phyloP scores from a whole-genome alignment of 2,113 vertebrate genomes.

The Sebastes fasciatus region DNA sequence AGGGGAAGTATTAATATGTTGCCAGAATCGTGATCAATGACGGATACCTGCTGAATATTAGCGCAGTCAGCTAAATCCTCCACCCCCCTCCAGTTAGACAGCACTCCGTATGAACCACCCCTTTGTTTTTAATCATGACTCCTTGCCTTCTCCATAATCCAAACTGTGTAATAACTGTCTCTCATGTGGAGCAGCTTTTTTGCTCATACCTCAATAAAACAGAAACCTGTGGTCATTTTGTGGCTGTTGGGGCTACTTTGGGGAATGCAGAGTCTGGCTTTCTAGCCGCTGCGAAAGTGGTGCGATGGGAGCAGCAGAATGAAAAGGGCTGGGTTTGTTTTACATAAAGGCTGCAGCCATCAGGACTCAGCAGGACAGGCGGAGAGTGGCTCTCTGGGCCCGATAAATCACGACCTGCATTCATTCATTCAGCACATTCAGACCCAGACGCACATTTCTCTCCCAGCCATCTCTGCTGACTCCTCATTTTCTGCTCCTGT shows the following conservation, averaged over 20 bases:
- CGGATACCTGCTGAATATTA: constrained; percentile 64
- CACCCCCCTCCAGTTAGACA: constrained; percentile 65
- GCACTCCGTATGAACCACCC: constrained; percentile 57
- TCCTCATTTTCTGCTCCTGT: constrained; percentile 74
- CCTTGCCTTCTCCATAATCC: constrained; percentile 50
- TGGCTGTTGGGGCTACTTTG: constrained; percentile 65
- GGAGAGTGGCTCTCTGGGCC: constrained; percentile 72
- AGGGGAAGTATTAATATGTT: constrained; percentile 68
- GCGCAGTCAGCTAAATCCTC: constrained; percentile 69
- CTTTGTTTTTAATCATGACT: constrained; percentile 72
- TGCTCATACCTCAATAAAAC: constrained; percentile 75
- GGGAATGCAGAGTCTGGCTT: constrained; percentile 74
- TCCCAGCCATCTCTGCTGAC: constrained; percentile 80
- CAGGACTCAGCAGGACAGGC: constrained; percentile 78
- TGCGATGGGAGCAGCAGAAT: constrained; percentile 76
- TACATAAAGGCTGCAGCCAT: constrained; percentile 83
- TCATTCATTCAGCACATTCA: constrained; percentile 84
- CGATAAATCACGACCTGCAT: constrained; percentile 83
- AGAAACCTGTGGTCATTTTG: constrained; percentile 74
- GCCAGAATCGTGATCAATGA: constrained; percentile 68
- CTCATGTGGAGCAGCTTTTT: constrained; percentile 60
- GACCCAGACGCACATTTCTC: constrained; percentile 76
- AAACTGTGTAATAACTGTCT: constrained; percentile 67
- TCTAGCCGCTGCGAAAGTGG: constrained; percentile 42
- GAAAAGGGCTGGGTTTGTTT: constrained; percentile 83